Percentiles rank a stretch among this genome's conserved stretches.
Conservation (phyloP, 2,113 vertebrate species). For the Phalacrocorax pelagicus region DNA sequence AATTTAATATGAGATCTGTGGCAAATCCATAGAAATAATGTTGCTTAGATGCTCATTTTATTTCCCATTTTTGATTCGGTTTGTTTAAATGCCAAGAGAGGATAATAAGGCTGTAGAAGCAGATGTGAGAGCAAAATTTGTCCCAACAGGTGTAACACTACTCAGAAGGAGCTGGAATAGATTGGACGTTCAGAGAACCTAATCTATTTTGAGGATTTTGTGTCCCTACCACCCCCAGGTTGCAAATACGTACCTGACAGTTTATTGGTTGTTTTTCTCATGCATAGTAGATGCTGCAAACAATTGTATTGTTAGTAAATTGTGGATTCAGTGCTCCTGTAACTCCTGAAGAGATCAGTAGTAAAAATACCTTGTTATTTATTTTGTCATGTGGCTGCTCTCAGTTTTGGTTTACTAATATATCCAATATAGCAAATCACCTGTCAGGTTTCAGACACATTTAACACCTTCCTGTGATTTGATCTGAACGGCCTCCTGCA, state of each 20-base stretch:
- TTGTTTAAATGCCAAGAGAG: background rate
- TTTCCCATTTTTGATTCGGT: background rate
- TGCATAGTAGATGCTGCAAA: background rate
- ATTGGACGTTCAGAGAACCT: background rate
- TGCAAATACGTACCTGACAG: background rate
- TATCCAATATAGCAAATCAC: background rate
- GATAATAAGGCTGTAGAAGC: background rate
- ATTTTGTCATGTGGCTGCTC: background rate
- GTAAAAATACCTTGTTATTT: background rate
- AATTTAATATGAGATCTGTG: background rate
- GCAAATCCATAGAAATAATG: background rate
- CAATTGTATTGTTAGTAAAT: background rate
- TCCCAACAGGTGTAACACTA: background rate
- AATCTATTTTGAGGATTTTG: background rate
- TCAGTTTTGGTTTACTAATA: background rate
- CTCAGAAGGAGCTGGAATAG: background rate
- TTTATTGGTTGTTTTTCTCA: background rate
- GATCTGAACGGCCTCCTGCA: background rate
- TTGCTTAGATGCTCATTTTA: background rate
- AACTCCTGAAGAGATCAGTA: background rate
- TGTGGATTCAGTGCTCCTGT: background rate
- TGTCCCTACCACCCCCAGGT: background rate
- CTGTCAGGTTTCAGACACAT: background rate
- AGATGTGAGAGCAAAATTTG: background rate
- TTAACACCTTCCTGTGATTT: background rate